Conservation (phyloP, 1,140 invertebrate species). For the Limonius californicus region DNA sequence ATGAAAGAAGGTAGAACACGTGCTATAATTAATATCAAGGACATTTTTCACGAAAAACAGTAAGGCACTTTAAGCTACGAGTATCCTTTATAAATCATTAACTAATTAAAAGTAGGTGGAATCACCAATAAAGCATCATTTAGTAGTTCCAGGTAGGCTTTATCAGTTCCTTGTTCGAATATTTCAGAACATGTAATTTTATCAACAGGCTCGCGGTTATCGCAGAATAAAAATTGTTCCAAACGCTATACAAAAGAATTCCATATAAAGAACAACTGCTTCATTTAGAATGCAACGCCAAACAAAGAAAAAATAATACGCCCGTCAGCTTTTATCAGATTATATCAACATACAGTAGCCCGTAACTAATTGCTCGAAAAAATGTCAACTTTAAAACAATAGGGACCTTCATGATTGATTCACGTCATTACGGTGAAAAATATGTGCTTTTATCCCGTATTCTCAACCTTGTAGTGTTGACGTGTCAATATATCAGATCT, state of each 20-base stretch:
- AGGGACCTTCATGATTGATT: constrained; percentile 25
- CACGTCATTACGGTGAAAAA: constrained; percentile 28
- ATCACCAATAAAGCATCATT: too few species aligned
- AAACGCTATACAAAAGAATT: neutral
- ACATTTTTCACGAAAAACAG: too few species aligned
- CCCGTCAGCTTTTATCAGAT: constrained; percentile 20
- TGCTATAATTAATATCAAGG: too few species aligned
- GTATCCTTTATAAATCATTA: too few species aligned
- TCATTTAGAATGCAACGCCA: constrained; percentile 1
- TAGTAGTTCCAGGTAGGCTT: too few species aligned
- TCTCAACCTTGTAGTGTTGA: constrained; percentile 14
- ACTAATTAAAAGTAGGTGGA: too few species aligned
- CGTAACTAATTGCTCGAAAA: constrained; percentile 21
- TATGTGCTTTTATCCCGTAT: constrained; percentile 11
- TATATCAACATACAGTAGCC: constrained; percentile 23
- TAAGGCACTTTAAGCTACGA: too few species aligned
- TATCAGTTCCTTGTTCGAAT: too few species aligned
- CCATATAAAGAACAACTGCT: neutral
- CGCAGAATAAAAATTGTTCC: neutral
- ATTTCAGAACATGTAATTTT: neutral
- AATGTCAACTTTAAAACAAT: constrained; percentile 29
- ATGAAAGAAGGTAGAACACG: too few species aligned
- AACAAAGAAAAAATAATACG: constrained; percentile 14
- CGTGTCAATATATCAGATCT: constrained; percentile 23
- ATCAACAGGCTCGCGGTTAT: neutral